Conservation (phyloP, 2,113 vertebrate species). For the Leptobrachium leishanense region DNA sequence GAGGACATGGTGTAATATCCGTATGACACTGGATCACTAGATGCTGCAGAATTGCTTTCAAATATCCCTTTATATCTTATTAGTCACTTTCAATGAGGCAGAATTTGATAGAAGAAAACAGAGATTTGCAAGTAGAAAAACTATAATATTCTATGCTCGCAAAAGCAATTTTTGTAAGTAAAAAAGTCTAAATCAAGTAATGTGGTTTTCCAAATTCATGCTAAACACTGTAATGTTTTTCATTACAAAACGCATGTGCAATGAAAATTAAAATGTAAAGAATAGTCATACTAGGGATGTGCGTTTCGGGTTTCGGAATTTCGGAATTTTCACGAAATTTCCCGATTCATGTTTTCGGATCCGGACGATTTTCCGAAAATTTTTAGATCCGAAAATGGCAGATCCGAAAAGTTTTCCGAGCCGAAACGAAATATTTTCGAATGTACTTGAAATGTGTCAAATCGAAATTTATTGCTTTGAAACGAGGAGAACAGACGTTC, state of each 20-base stretch:
- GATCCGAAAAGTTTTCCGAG: too few species aligned
- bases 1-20: conserved; percentile 41
- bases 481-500: too few species aligned
- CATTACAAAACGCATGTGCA: background rate
- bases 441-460: too few species aligned
- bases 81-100: conserved; percentile 39
- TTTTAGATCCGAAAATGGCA: too few species aligned
- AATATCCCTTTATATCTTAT: conserved; percentile 44
- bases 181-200: background rate
- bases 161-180: conserved; percentile 20
- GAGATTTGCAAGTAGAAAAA: conserved; percentile 15
- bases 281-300: too few species aligned
- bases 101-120: conserved; percentile 15
- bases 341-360: too few species aligned
- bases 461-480: too few species aligned
- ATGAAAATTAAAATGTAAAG: too few species aligned
- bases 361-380: too few species aligned
- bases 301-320: too few species aligned
- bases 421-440: too few species aligned
- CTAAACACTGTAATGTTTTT: background rate
- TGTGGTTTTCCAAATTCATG: background rate
- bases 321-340: too few species aligned
- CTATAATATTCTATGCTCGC: conserved; percentile 51
- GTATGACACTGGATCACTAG: conserved; percentile 40
- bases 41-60: conserved; percentile 34